These are phyloP conservation scores for Cuculus canorus DNA, from an alignment of 2,797 vertebrate species.

Conservation along the genomic window DNA sequence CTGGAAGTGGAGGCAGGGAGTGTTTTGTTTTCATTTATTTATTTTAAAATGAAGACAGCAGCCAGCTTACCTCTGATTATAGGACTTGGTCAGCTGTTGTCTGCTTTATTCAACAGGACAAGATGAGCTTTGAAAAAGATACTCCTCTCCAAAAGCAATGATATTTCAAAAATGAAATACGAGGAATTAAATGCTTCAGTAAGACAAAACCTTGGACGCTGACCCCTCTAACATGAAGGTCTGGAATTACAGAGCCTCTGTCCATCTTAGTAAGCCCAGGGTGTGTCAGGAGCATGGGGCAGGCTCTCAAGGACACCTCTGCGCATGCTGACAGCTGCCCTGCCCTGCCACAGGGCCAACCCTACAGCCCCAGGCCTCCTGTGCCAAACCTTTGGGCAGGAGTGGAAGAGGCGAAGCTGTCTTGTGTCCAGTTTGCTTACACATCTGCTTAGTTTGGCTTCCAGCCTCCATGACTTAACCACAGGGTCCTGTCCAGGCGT, in stretches of 20 bases:
- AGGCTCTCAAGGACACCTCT: accelerated
- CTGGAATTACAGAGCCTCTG: not conserved
- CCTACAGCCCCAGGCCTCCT: not conserved
- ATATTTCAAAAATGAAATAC: not conserved
- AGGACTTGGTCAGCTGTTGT: not conserved
- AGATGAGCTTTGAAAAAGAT: not conserved
- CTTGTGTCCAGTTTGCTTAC: not conserved
- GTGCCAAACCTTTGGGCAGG: accelerated
- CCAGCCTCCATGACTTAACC: not conserved
- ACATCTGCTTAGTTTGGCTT: not conserved
- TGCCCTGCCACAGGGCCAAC: accelerated
- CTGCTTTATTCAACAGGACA: not conserved
- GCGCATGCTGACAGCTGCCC: accelerated
- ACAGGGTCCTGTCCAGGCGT: not conserved
- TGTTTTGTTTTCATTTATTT: not conserved
- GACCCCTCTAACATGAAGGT: accelerated
- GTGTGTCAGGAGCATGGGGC: not conserved
- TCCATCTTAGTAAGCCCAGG: not conserved
- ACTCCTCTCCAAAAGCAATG: not conserved
- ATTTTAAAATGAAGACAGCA: not conserved
- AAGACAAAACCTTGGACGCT: not conserved
- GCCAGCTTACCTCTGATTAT: not conserved
- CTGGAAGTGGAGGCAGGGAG: not conserved
- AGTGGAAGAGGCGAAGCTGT: not conserved
- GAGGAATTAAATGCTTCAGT: not conserved